Conservation (phyloP, 1,140 invertebrate genomes). For the Temnothorax curvispinosus region DNA sequence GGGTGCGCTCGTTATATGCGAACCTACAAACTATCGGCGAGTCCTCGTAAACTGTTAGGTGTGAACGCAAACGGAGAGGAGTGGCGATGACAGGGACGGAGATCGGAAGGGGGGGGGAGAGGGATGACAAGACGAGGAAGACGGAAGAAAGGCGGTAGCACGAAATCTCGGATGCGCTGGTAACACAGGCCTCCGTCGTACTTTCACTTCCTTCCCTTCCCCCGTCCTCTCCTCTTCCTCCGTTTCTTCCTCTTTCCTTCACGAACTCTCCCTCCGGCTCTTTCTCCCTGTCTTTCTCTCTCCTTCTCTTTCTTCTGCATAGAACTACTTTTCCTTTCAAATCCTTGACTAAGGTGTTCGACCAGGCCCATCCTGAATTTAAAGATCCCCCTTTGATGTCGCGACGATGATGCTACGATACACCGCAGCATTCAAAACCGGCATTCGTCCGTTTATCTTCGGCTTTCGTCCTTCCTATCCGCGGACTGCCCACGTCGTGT, state of each 20-base stretch:
- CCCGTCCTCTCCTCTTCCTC: conserved; percentile 64
- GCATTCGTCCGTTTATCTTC: conserved; percentile 34
- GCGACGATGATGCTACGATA: not conserved
- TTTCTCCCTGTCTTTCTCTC: conserved; percentile 77
- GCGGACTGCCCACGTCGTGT: conserved; percentile 56
- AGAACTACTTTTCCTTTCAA: conserved; percentile 86
- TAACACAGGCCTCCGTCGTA: conserved; percentile 72
- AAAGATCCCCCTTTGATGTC: conserved; percentile 47
- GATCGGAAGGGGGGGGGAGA: conserved; percentile 44
- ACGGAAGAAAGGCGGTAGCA: conserved; percentile 69
- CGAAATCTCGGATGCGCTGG: conserved; percentile 81
- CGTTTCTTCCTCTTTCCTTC: conserved; percentile 26
- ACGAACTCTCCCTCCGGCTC: conserved; percentile 11
- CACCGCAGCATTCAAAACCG: not conserved
- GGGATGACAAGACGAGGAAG: conserved; percentile 51
- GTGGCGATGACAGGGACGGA: not conserved
- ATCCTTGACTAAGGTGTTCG: conserved; percentile 80
- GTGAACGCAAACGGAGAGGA: conserved; percentile 49
- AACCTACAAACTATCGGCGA: conserved; percentile 69
- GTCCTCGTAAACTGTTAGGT: conserved; percentile 51
- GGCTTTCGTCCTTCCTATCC: conserved; percentile 32
- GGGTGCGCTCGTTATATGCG: conserved; percentile 62
- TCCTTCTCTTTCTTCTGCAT: conserved; percentile 82
- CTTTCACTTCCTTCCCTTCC: conserved; percentile 85
- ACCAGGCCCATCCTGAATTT: conserved; percentile 80